Percentiles rank a stretch among this genome's conserved stretches.
These are phyloP conservation scores for Phenganax subtilis DNA, from an alignment of 92 coral and sea anemone genomes.

Conservation along the genomic window DNA sequence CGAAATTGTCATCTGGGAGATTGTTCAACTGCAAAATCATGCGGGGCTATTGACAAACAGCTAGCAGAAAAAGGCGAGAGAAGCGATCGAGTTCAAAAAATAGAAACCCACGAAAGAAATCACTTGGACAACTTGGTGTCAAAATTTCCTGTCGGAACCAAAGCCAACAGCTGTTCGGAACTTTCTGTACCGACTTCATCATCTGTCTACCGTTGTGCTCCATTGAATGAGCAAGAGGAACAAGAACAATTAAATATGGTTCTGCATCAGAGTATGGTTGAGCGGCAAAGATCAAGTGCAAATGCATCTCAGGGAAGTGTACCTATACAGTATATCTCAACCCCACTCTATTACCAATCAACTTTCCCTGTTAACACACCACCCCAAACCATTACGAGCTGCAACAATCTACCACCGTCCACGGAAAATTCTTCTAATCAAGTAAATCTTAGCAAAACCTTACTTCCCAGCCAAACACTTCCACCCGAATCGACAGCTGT, in stretches of 20 bases:
- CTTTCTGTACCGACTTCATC: background rate
- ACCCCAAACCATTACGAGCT: conserved; percentile 2
- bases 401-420: background rate
- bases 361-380: background rate
- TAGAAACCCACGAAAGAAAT: conserved; percentile 1
- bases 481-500: background rate
- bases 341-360: conserved; percentile 11
- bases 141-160: background rate
- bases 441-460: conserved; percentile 3
- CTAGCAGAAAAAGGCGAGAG: conserved; percentile 15
- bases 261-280: conserved; percentile 15
- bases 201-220: conserved; percentile 17
- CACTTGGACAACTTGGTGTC: conserved; percentile 6
- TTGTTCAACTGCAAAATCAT: conserved; percentile 25
- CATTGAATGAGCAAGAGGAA: conserved; percentile 5
- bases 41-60: conserved; percentile 38
- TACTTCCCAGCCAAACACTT: conserved; percentile 2
- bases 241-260: conserved; percentile 23
- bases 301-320: background rate
- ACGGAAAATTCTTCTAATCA: background rate
- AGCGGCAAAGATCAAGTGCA: background rate
- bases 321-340: background rate
- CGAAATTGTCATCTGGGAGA: conserved; percentile 37
- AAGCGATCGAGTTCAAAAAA: background rate
- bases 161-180: background rate